Evolutionary conservation across 1,140 invertebrate genomes (phyloP), one percentile per base, ranked within the genome.

Genomic region (Dendrolimus kikuchii): DNA sequence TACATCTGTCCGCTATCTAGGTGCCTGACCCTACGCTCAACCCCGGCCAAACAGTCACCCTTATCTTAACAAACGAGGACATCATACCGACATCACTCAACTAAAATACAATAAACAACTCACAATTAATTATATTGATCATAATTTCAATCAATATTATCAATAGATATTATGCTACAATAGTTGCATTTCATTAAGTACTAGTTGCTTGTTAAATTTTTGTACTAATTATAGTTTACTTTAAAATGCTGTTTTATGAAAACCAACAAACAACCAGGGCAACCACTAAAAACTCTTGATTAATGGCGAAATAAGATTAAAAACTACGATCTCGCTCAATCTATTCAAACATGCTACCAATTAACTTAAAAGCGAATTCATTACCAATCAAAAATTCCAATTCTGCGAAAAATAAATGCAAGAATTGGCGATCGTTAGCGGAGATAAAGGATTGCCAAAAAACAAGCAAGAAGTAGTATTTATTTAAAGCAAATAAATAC

Each of bases 361-460:
- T 23, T 23, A 23, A 23, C 23, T 23, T 23, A 23, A 23, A 60
- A 62, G 62, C 46, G 60, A 67, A 72, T 71, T 72, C 73, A 74
- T 78, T 58, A 62, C 56, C 53, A 53, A 62, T 58, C 58, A 58
- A 49, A 58, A 72, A 76, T 73, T 69, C 65, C 63, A 63, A 63
- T 62, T 60, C 64, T 57, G 66, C 66, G 67, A 66, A 9, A 72
- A 64, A 63, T 66, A 67, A 76, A 76, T 80, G 76, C 71, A 65
- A 54, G 55, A 70, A 62, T 51, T 54, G 46, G 38, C 66, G 78
- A 83, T 83, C 74, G 78, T 83, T 81, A 75, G 63, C 65, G 50
- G 57, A 69, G 78, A 83, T 83, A 83, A 83, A 79, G 74, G 77
- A 79, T 81, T 81, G 74, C 76, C 76, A 75, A 84, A 86, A 51